Conservation (phyloP, 2,888 invertebrate species). For the Rhagophthalmus giganteus region DNA sequence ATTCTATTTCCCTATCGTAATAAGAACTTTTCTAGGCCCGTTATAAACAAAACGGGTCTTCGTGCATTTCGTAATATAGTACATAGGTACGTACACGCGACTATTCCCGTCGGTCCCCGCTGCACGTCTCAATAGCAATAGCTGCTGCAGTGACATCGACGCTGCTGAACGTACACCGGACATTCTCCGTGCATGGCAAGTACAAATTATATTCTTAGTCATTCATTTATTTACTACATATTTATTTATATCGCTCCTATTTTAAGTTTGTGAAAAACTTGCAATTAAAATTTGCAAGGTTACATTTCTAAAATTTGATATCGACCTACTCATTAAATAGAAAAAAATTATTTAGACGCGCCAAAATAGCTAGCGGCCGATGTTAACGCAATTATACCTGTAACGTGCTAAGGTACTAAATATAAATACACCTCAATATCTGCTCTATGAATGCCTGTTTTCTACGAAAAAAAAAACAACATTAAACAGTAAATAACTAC, state of each 20-base stretch:
- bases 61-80: conserved; percentile 33
- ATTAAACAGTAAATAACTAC: too few species aligned
- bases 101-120: conserved; percentile 28
- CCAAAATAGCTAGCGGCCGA: conserved; percentile 5
- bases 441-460: conserved; percentile 10
- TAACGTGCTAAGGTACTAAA: conserved; percentile 11
- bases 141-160: conserved; percentile 28
- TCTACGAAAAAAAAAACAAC: too few species aligned
- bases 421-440: conserved; percentile 18
- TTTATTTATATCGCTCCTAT: too few species aligned
- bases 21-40: conserved; percentile 1
- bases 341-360: too few species aligned
- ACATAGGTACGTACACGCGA: conserved; percentile 33
- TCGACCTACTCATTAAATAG: too few species aligned
- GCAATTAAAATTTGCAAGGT: too few species aligned
- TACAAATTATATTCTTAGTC: conserved; percentile 11
- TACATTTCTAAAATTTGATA: too few species aligned
- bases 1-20: too few species aligned
- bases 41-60: conserved; percentile 24
- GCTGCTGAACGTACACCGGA: conserved; percentile 26
- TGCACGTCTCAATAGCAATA: conserved; percentile 20
- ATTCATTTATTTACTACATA: not conserved
- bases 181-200: conserved; percentile 38
- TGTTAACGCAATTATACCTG: conserved; percentile 10
- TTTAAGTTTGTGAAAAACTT: too few species aligned